Evolutionary conservation across 1,140 invertebrate species (phyloP).

Genomic region (Branchinecta lynchi): DNA sequence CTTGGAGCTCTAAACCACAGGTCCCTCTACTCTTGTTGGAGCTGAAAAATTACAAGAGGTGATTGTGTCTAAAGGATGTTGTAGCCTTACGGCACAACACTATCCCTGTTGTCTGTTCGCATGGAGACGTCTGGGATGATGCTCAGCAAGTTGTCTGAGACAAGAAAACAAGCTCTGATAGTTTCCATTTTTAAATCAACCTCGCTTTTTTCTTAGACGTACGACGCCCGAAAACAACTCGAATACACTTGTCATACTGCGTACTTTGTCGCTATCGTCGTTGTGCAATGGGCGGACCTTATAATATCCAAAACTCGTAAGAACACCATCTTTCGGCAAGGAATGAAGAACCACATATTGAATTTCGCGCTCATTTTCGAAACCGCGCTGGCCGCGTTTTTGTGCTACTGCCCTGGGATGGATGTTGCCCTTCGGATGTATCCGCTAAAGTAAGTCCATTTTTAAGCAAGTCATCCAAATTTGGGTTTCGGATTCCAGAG

Average conservation of each 20-base stretch:
- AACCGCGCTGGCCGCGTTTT: slow-evolving; percentile 45
- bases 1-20: no score
- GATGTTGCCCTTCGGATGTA: slow-evolving; percentile 43
- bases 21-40: no score
- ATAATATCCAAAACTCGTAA: slow-evolving; percentile 50
- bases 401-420: slow-evolving; percentile 55
- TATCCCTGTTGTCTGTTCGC: no score
- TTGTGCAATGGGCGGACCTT: slow-evolving; percentile 53
- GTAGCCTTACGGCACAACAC: no score
- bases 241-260: slow-evolving; percentile 51
- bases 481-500: not conserved
- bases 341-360: slow-evolving; percentile 48
- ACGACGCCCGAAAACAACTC: slow-evolving; percentile 42
- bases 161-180: no score
- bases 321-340: slow-evolving; percentile 46
- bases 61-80: no score
- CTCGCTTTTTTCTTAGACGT: slow-evolving; percentile 35
- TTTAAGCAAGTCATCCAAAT: not conserved
- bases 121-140: no score
- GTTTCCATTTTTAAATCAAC: slow-evolving; percentile 21
- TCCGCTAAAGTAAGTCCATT: slow-evolving; percentile 35
- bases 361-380: slow-evolving; percentile 63
- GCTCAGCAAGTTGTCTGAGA: no score
- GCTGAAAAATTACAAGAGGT: no score
- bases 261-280: slow-evolving; percentile 49